phyloP scores from a whole-genome alignment of 2,797 vertebrate genomes.

The Lutjanus campechanus region DNA sequence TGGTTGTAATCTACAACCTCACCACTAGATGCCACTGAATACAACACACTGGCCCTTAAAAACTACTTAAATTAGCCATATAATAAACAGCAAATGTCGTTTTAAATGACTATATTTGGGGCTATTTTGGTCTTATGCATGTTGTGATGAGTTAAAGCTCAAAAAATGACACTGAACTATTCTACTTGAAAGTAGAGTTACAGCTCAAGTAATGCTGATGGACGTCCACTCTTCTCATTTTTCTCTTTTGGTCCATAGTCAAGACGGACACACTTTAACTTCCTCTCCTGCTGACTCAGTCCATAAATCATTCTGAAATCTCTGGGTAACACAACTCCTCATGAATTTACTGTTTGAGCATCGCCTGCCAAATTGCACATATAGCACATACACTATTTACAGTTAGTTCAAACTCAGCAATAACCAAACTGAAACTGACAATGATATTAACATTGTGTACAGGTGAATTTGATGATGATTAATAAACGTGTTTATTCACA shows the following conservation, averaged over 20 bases:
- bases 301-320: constrained; percentile 21
- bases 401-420: constrained; percentile 1
- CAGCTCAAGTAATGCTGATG: background rate
- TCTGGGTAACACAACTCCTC: constrained; percentile 14
- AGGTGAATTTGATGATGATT: background rate
- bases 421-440: constrained; percentile 11
- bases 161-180: background rate
- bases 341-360: constrained; percentile 16
- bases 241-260: background rate
- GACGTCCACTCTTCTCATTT: background rate
- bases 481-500: constrained; percentile 24
- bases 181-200: background rate
- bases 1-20: too few species aligned
- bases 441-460: constrained; percentile 3
- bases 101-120: background rate
- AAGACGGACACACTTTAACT: background rate
- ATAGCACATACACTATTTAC: background rate
- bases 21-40: too few species aligned
- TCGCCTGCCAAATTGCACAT: constrained; percentile 4
- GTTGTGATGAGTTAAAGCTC: background rate
- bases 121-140: background rate
- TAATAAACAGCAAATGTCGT: background rate
- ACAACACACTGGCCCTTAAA: too few species aligned
- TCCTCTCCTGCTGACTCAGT: background rate
- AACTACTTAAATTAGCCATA: too few species aligned